Conservation (phyloP, 1,140 invertebrate species). For the Drosophila jambulina region DNA sequence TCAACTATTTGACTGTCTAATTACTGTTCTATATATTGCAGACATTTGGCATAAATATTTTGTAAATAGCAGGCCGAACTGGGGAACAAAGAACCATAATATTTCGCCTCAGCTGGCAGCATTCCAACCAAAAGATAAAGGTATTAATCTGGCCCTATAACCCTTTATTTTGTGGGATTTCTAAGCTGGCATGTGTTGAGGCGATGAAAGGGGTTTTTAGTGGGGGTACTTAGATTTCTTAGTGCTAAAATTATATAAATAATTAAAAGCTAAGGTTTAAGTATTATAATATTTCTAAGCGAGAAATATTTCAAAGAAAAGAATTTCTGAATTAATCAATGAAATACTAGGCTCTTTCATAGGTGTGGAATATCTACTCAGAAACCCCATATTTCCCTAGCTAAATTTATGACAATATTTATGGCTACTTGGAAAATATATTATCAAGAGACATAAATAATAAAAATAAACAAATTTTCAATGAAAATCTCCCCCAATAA, state of each 20-base stretch:
- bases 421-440: neutral
- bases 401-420: neutral
- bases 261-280: neutral
- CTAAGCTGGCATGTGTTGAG: slow-evolving; percentile 49
- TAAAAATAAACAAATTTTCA: neutral
- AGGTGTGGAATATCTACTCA: neutral
- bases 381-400: neutral
- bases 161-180: slow-evolving; percentile 25
- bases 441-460: slow-evolving; percentile 2
- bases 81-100: slow-evolving; percentile 13
- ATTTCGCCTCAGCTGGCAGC: slow-evolving; percentile 44
- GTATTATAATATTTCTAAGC: no score
- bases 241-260: neutral
- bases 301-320: neutral
- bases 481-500: neutral
- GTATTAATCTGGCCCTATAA: slow-evolving; percentile 46
- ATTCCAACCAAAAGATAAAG: slow-evolving; percentile 62
- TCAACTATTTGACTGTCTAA: slow-evolving; percentile 75
- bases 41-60: slow-evolving; percentile 82
- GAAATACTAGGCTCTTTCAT: no score
- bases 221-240: neutral
- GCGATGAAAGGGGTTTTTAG: slow-evolving; percentile 35
- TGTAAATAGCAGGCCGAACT: slow-evolving; percentile 59
- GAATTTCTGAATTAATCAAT: neutral
- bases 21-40: slow-evolving; percentile 60